A percentile compares a stretch with the other conserved stretches of the same genome.
phyloP scores from a whole-genome alignment of 1,140 invertebrate species.

The Ostrea edulis region DNA sequence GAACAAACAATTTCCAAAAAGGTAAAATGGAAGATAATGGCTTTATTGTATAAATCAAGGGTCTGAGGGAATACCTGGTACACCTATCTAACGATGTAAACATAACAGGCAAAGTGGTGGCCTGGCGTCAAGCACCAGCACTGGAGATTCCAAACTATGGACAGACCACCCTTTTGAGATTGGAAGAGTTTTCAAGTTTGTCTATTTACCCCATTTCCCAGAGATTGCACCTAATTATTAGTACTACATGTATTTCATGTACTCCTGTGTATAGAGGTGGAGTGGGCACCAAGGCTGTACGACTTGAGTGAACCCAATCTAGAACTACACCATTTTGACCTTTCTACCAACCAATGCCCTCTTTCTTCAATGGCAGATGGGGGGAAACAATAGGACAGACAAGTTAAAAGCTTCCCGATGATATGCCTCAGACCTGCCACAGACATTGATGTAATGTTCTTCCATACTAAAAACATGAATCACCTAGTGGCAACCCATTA shows the following conservation, averaged over 20 bases:
- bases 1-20: no score
- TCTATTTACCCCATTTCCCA: background rate
- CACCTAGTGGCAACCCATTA: background rate
- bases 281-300: background rate
- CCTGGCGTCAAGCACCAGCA: background rate
- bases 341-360: background rate
- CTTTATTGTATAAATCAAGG: no score
- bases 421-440: slow-evolving; percentile 1
- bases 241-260: background rate
- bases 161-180: background rate
- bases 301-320: slow-evolving; percentile 5
- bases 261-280: slow-evolving; percentile 12
- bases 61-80: background rate
- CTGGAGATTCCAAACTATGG: background rate
- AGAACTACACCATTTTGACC: background rate
- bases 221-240: background rate
- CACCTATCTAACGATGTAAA: background rate
- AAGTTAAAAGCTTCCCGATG: background rate
- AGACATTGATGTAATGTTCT: background rate
- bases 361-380: background rate
- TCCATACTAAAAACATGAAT: background rate
- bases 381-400: background rate
- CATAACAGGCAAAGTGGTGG: slow-evolving; percentile 2
- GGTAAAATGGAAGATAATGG: no score
- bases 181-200: background rate